Base-by-base conservation (phyloP, 1,140 invertebrate species). In the Bombus impatiens region DNA sequence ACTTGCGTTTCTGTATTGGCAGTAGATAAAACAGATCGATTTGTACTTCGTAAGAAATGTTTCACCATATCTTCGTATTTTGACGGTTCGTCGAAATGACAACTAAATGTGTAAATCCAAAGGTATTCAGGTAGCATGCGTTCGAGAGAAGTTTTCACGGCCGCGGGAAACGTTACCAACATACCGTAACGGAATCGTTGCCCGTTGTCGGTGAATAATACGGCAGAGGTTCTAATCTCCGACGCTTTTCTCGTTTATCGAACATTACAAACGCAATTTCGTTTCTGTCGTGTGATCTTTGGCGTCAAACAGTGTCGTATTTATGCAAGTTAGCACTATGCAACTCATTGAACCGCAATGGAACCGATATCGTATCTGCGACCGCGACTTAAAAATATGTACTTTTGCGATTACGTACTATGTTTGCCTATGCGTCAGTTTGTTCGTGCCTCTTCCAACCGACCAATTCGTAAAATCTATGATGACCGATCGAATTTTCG, bases 1-100 rank as follows among this genome's bases (percentile, higher is more conserved):
- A 25, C 35, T 59, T n/a, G 13, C 12, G 22, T 22, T 35, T 75
- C 35, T 25, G 18, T 74, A 44, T 13, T 62, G 40, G 13, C 47
- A 2, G 37, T 35, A 57, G 53, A 8, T 82, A 74, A 82, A 74
- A 82, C 53, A 82, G 70, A 82, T 44, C 8, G 28, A 53, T 37
- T 12, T 15, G 40, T 37, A 28, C 3, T 25, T 8, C 0, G 10
- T 3, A 9, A n/a, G 2, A 8, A 53, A 53, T 22, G 47, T 25
- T 12, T 25, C 15, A 1, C 6, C 0, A 25, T n/a, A 37, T 77
- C 28, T 8, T 10, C 4, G 13, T 28, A 32, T 32, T 35, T 25
- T 3, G 15, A 25, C 25, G 2, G 2, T 28, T 59, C 25, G 57
- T 59, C 3, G 25, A 59, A 59, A 28, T 10, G 8, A 10, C 10